phyloP scores from a whole-genome alignment of 2,888 invertebrate genomes.

The Salticus scenicus region DNA sequence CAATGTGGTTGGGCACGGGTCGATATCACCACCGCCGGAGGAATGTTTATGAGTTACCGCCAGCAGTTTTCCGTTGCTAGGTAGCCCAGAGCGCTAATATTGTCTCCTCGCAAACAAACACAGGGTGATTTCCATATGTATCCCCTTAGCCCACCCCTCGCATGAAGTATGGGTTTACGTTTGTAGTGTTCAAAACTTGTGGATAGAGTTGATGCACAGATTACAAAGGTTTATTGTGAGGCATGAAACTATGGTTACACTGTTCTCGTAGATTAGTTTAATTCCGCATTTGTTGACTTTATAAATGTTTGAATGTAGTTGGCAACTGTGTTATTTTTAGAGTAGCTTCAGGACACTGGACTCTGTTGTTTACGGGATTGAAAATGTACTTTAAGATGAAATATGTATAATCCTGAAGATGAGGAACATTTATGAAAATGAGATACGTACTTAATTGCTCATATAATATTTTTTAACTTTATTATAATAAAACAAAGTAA shows the following conservation, averaged over 20 bases:
- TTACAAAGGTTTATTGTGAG: slow-evolving; percentile 1
- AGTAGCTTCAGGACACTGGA: background rate
- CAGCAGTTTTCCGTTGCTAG: slow-evolving; percentile 19
- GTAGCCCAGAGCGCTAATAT: slow-evolving; percentile 44
- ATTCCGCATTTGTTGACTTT: background rate
- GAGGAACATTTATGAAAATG: no score
- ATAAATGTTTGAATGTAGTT: background rate
- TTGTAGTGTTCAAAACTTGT: background rate
- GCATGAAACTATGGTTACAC: slow-evolving; percentile 10
- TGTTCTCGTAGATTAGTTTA: slow-evolving; percentile 3
- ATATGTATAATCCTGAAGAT: no score
- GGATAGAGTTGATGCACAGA: slow-evolving; percentile 8
- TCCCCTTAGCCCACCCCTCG: slow-evolving; percentile 13
- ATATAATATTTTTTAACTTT: no score
- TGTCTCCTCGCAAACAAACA: slow-evolving; percentile 59
- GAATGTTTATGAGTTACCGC: slow-evolving; percentile 47
- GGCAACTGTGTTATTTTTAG: slow-evolving; percentile 2
- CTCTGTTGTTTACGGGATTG: background rate
- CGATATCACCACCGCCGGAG: slow-evolving; percentile 44
- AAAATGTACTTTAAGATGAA: no score
- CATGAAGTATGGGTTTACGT: slow-evolving; percentile 9
- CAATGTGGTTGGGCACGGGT: slow-evolving; percentile 28
- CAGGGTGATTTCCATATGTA: slow-evolving; percentile 37
- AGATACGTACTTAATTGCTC: no score
- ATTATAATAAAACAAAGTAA: no score